Evolutionary conservation across 2,888 invertebrate genomes (phyloP).

Genomic region (Neelides folsomi): DNA sequence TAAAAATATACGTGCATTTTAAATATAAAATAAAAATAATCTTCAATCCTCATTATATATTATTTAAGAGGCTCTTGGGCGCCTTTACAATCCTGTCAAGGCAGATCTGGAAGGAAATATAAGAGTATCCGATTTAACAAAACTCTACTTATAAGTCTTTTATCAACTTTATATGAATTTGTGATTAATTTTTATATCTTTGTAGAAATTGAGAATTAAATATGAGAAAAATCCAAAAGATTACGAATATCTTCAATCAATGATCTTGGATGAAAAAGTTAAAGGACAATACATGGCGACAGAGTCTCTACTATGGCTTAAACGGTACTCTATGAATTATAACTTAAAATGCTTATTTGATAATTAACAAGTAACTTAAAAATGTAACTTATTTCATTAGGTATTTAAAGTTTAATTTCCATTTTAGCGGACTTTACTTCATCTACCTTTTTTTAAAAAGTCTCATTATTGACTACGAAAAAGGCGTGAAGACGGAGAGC

Average conservation of each 20-base stretch:
- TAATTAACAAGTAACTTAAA: not conserved
- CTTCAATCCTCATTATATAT: conserved; percentile 8
- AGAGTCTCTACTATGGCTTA: conserved; percentile 60
- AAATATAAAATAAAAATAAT: too few relatives aligned
- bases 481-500: conserved; percentile 43
- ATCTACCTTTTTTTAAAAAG: conserved; percentile 48
- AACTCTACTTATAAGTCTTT: conserved; percentile 1
- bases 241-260: conserved; percentile 51
- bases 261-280: conserved; percentile 50
- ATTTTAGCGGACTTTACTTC: conserved; percentile 50
- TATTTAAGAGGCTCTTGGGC: conserved; percentile 55
- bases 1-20: too few relatives aligned
- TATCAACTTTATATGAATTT: not conserved
- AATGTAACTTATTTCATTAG: not conserved
- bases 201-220: conserved; percentile 35
- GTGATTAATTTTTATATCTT: conserved; percentile 28
- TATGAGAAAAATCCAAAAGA: conserved; percentile 35
- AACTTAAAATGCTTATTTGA: too few relatives aligned
- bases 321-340: too few relatives aligned
- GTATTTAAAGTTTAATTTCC: conserved; percentile 11
- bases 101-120: conserved; percentile 66
- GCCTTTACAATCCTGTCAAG: conserved; percentile 57
- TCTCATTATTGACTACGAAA: conserved; percentile 43
- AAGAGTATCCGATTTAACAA: conserved; percentile 44
- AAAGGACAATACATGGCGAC: conserved; percentile 43